Base-by-base conservation (phyloP, 2,888 invertebrate species). In the Philonicus albiceps region DNA sequence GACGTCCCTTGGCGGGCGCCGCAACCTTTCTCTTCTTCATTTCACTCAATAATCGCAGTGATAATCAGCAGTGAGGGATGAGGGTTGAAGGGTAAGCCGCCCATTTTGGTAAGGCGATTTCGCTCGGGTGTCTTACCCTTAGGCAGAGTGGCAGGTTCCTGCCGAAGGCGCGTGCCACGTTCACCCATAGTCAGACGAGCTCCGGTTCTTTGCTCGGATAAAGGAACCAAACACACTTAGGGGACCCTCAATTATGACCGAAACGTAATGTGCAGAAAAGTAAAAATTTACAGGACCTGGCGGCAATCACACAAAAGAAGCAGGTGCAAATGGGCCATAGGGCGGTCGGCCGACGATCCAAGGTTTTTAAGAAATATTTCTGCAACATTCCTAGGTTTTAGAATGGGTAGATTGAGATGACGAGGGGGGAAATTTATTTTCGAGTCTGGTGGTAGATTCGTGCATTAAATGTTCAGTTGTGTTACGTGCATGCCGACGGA, bases 1-100 rank as follows among this genome's bases (percentile, higher is more conserved):
- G 49, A 84, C 73, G 84, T 84, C 84, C 84, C 84, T 84, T 73
- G 43, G 49, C 73, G 64, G 30, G 72, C 43, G 40, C 43, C 31
- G 37, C 30, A 27, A 37, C 73, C 55, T 55, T 55, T 53, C 34
- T 30, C 49, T 34, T 80, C 84, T 40, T 84, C 73, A 84, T 73
- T 84, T 73, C 84, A 84, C 22, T 72, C 84, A 84, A 84, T 84
- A 84, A 84, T 84, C 84, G 84, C 73, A 84, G 73, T 84, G 84
- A 73, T 84, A 84, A 84, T 84, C 84, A 84, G 73, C 84, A 84
- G 43, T 73, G 73, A 84, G 73, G 43, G 84, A 84, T 84, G 49
- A 84, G 73, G 84, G 84, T 73, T 84, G 84, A 84, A 84, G 55
- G 73, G 73, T 84, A 84, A 73, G 73, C 73, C 40, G 43, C 40